Evolutionary conservation across 1,140 invertebrate species (phyloP), one percentile per base, ranked within the genome.

Genomic region (Drusus annulatus): DNA sequence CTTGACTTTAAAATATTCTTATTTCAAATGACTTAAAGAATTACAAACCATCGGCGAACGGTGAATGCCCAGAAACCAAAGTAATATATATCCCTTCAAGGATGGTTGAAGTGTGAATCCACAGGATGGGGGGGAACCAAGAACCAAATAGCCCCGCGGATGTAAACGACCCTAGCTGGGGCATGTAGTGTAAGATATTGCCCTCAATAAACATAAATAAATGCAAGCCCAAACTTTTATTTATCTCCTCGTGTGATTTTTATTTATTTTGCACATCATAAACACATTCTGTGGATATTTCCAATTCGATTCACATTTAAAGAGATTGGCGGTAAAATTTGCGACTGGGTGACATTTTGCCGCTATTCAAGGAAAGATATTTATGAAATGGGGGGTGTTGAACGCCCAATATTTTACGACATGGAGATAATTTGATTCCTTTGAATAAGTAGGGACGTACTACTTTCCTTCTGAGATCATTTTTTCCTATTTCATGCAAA

Each of bases 181-280:
- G 36, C 8, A 45, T 45, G 1, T 45, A 13, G 36, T 45, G 52
- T 21, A 28, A 74, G 23, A 74, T 74, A 74, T 74, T 25, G 51
- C 69, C 69, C 52, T 56, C 50, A 74, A 56, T 74, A 74, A 74
- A 74, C 69, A 74, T 74, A 74, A 74, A 74, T 74, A 74, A 74
- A 74, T 74, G 69, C 69, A 74, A 50, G 69, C 69, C 69, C 69
- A 56, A 74, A 74, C 69, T 74, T 74, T 74, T 74, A 74, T 74
- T 74, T 74, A 74, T 74, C n/a, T 73, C 7, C 45, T 74, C 69
- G 50, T 74, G 51, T 74, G 69, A 74, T 74, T 74, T 74, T 74
- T 74, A 74, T 74, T 54, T 74, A 21, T 74, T 74, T 74, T 25
- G 19, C 54, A 74, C 54, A 74, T 74, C 69, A 74, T 74, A 74